These are phyloP conservation scores for Siniperca obscura DNA, from an alignment of 2,797 vertebrate genomes.

Conservation along the genomic window DNA sequence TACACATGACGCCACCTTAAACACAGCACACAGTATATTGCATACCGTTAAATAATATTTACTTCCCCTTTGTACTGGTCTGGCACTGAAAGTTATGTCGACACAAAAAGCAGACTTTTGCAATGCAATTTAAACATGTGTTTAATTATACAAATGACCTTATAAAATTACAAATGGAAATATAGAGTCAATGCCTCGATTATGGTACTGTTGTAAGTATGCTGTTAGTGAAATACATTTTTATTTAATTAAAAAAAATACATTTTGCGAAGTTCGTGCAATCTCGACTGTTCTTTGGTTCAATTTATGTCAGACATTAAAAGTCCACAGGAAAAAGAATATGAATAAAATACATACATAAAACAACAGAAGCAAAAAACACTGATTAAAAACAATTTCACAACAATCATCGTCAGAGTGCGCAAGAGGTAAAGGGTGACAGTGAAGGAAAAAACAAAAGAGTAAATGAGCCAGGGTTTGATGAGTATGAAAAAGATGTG, in stretches of 20 bases:
- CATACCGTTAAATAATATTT: too few relatives aligned
- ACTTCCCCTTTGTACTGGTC: too few relatives aligned
- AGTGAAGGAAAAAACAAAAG: not conserved
- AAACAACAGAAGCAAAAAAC: not conserved
- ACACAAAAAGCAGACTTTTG: not conserved
- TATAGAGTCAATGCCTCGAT: not conserved
- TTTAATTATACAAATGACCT: not conserved
- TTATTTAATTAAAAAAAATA: not conserved
- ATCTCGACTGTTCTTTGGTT: not conserved
- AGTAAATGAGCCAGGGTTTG: not conserved
- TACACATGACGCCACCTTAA: slow-evolving; percentile 43
- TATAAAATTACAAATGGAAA: not conserved
- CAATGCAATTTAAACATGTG: not conserved
- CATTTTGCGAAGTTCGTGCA: not conserved
- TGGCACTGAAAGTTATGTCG: not conserved
- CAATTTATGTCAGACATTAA: not conserved
- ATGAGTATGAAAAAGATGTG: not conserved
- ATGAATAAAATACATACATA: not conserved
- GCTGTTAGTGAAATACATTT: not conserved
- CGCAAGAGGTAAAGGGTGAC: not conserved
- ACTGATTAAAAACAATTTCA: not conserved
- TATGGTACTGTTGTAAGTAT: not conserved
- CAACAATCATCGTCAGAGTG: not conserved
- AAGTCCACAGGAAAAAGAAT: not conserved
- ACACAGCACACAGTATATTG: not conserved